A percentile compares a stretch with the other conserved stretches of the same genome.
Conservation (phyloP, 2,888 invertebrate species). For the Eupithecia pulchellata region DNA sequence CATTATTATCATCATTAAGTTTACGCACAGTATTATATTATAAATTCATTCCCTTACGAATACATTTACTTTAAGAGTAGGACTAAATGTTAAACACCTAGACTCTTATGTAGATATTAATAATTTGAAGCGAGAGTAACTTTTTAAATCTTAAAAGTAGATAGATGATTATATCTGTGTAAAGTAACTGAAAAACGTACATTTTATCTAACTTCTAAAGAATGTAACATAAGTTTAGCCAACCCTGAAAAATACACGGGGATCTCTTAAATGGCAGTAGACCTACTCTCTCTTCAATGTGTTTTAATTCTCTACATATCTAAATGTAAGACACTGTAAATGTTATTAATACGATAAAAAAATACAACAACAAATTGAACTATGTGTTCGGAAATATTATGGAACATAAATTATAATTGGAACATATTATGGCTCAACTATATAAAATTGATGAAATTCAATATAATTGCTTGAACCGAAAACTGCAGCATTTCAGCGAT, state of each 20-base stretch:
- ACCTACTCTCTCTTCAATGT: slow-evolving; percentile 53
- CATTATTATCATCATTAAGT: slow-evolving; percentile 25
- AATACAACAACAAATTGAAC: not conserved
- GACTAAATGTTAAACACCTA: slow-evolving; percentile 30
- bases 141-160: slow-evolving; percentile 19
- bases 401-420: too few species aligned
- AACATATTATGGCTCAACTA: slow-evolving; percentile 23
- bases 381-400: not conserved
- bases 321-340: slow-evolving; percentile 56
- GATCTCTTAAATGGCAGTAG: slow-evolving; percentile 23
- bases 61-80: slow-evolving; percentile 22
- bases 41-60: slow-evolving; percentile 15
- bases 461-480: not conserved
- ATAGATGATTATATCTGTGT: slow-evolving; percentile 11
- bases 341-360: slow-evolving; percentile 15
- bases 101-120: slow-evolving; percentile 28
- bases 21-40: slow-evolving; percentile 33
- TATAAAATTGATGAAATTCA: slow-evolving; percentile 12
- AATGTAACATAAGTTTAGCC: slow-evolving; percentile 13
- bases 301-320: slow-evolving; percentile 63
- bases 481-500: slow-evolving; percentile 36
- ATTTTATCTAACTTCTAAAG: slow-evolving; percentile 13
- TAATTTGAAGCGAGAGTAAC: slow-evolving; percentile 35
- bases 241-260: slow-evolving; percentile 40
- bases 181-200: slow-evolving; percentile 12